These are phyloP conservation scores for Acanthis flammea DNA, from an alignment of 2,797 vertebrate species.

Conservation along the genomic window DNA sequence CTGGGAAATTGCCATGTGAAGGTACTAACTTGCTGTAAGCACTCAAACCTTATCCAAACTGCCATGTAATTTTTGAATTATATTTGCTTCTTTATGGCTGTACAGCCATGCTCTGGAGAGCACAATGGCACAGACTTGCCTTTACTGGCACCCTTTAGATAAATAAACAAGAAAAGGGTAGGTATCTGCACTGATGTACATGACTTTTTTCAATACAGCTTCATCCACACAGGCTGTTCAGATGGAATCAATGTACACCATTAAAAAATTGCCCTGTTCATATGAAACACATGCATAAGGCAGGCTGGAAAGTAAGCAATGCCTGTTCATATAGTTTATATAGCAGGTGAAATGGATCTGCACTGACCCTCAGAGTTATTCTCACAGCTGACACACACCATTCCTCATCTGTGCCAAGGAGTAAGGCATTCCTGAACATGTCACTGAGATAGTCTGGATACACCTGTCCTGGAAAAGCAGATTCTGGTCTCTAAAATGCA, in stretches of 20 bases:
- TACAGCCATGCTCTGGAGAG: neutral
- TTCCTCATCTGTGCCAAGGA: neutral
- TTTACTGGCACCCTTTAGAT: neutral
- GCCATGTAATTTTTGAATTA: neutral
- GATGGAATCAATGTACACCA: neutral
- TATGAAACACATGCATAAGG: neutral
- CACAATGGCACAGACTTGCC: neutral
- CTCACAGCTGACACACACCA: neutral
- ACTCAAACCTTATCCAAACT: fast-evolving
- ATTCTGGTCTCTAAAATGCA: neutral
- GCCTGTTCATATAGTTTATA: neutral
- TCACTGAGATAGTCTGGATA: neutral
- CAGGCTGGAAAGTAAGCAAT: neutral
- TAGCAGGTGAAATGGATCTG: neutral
- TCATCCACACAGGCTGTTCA: neutral
- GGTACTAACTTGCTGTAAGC: neutral
- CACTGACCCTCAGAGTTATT: neutral
- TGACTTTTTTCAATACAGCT: neutral
- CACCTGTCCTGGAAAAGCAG: neutral
- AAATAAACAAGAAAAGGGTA: neutral
- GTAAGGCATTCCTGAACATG: neutral
- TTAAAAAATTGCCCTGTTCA: neutral
- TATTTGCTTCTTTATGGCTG: neutral
- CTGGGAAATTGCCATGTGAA: neutral
- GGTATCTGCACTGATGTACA: neutral